Conservation (phyloP, 1,140 invertebrate species). For the Drosophila orosa region DNA sequence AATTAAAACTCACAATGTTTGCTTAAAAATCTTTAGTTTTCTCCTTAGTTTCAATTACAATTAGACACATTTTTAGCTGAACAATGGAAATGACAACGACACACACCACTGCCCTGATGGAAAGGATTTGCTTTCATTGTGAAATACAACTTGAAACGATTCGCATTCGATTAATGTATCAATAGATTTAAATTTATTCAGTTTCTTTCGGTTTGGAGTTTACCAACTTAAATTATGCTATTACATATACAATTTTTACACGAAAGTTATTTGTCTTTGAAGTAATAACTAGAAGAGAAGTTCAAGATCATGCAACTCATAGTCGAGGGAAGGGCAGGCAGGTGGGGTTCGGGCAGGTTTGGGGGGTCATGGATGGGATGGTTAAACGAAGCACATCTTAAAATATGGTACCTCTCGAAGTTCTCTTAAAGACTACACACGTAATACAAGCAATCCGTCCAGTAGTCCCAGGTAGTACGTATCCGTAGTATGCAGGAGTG, state of each 20-base stretch:
- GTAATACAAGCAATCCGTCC: constrained; percentile 47
- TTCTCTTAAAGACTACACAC: constrained; percentile 63
- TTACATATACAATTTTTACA: constrained; percentile 79
- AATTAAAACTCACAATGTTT: constrained; percentile 78
- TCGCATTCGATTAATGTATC: constrained; percentile 50
- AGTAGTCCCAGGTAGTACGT: constrained; percentile 56
- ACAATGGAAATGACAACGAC: constrained; percentile 65
- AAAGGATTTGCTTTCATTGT: constrained; percentile 43
- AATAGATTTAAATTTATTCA: constrained; percentile 65
- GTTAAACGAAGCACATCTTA: constrained; percentile 46
- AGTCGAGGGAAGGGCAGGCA: constrained; percentile 3
- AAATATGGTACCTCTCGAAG: constrained; percentile 50
- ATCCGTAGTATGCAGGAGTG: constrained; percentile 66
- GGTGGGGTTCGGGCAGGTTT: background rate
- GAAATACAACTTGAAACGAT: constrained; percentile 69
- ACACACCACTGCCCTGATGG: constrained; percentile 26
- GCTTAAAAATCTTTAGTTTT: constrained; percentile 78
- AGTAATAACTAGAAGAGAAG: constrained; percentile 72
- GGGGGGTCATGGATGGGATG: constrained; percentile 41
- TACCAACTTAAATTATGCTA: constrained; percentile 80
- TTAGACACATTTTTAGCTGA: constrained; percentile 81
- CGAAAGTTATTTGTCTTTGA: constrained; percentile 80
- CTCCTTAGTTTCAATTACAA: constrained; percentile 72
- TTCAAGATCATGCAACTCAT: constrained; percentile 40
- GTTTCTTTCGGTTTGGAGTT: constrained; percentile 49